Conservation (phyloP, 2,888 invertebrate species). For the Leucophora obtusa region DNA sequence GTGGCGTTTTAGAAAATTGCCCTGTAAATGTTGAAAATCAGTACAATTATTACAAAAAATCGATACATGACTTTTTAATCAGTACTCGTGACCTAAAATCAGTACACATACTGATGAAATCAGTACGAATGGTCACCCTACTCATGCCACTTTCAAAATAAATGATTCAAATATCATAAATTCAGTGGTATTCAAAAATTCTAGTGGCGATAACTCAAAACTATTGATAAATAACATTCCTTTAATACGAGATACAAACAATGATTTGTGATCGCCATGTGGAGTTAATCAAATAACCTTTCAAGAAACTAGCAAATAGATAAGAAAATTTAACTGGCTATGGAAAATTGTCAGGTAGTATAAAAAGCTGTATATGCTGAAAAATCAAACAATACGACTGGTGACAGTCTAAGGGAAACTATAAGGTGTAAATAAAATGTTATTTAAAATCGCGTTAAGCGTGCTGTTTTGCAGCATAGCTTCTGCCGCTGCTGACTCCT, state of each 20-base stretch:
- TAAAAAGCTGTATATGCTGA: constrained; percentile 36
- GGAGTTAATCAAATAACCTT: not conserved
- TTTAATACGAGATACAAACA: not conserved
- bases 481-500: constrained; percentile 33
- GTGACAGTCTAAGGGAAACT: constrained; percentile 11
- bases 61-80: no score
- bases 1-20: no score
- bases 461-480: constrained; percentile 55
- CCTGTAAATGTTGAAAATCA: no score
- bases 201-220: constrained; percentile 29
- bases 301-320: constrained; percentile 16
- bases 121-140: no score
- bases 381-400: constrained; percentile 15
- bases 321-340: constrained; percentile 20
- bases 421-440: constrained; percentile 40
- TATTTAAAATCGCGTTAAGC: constrained; percentile 50
- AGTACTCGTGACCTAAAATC: no score
- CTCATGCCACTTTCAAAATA: no score
- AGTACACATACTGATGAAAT: no score
- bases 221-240: not conserved
- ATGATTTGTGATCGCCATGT: constrained; percentile 34
- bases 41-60: no score
- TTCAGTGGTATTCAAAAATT: constrained; percentile 6
- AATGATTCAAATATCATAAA: constrained; percentile 39
- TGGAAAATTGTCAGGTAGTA: constrained; percentile 1